Base-by-base conservation (phyloP, 2,113 vertebrate genomes). In the Pandion haliaetus region DNA sequence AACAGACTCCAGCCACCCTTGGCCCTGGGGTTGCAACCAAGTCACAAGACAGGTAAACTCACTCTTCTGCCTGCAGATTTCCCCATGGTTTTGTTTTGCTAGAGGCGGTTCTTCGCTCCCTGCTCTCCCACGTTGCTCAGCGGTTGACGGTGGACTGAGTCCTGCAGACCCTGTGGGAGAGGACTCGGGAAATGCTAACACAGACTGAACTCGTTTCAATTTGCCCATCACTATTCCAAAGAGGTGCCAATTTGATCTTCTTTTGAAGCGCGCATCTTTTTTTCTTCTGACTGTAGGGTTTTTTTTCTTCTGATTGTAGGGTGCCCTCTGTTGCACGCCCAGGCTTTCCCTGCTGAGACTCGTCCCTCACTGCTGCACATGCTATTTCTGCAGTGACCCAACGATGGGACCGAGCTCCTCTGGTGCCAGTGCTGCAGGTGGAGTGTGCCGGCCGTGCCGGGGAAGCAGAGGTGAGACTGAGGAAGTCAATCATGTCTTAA, bases 71-170 rank as follows among this genome's bases (percentile, higher is more conserved):
- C 79, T n/a, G 25, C 16, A 44, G 6, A 4, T 50, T 73, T 23
- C 45, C 42, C n/a, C 21, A 0, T 3, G 2, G 2, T 18, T 13
- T 24, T 1, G 11, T 21, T 45, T 25, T 6, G 40, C 36, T 16
- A 6, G 58, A 9, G 45, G 12, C 0, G 4, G 28, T 4, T 40
- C 44, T 25, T 45, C 2, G 0, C 29, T 20, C 50, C 17, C 3
- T 4, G n/a, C 15, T 12, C 47, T 67, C 32, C n/a, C 0, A 0
- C 4, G 5, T 12, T 3, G 1, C 63, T 44, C 10, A 2, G 45
- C 4, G 3, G 45, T 5, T 45, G 71, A 5, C 1, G 29, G 20
- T 15, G 38, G 49, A 52, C 66, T 83, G 71, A 83, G 57, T 57
- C 62, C 80, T 36, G 52, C 47, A 20, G 47, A 8, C 6, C 2